Conservation (phyloP, 1,140 invertebrate genomes). For the Cyclina sinensis region DNA sequence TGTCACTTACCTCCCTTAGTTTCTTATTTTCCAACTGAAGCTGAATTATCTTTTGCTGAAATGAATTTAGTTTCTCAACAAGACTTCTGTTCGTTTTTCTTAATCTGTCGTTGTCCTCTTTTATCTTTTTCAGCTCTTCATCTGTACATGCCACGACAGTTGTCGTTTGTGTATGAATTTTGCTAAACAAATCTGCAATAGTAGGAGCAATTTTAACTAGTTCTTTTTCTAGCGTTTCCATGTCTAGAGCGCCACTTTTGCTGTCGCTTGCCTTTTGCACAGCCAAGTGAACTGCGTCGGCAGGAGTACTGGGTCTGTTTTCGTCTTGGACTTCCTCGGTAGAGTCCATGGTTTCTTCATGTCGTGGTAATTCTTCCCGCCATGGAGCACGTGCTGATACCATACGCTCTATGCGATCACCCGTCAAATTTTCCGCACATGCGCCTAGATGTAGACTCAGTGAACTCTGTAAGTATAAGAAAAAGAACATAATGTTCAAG, state of each 20-base stretch:
- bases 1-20: constrained; percentile 70
- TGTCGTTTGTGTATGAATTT: constrained; percentile 63
- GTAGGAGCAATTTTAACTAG: constrained; percentile 63
- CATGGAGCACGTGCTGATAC: constrained; percentile 61
- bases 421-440: constrained; percentile 23
- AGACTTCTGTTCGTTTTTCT: constrained; percentile 76
- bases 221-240: constrained; percentile 59
- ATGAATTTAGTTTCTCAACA: constrained; percentile 76
- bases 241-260: constrained; percentile 50
- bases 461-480: constrained; percentile 27
- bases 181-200: constrained; percentile 63
- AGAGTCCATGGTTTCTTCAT: constrained; percentile 39
- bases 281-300: constrained; percentile 55
- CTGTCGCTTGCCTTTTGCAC: constrained; percentile 59
- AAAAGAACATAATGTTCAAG: background rate
- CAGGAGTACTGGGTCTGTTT: constrained; percentile 51
- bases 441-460: constrained; percentile 39
- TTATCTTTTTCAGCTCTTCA: constrained; percentile 72
- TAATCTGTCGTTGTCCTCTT: constrained; percentile 74
- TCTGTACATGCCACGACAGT: constrained; percentile 40
- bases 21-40: constrained; percentile 77
- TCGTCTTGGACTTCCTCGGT: background rate
- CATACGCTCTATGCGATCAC: constrained; percentile 39
- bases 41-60: constrained; percentile 77
- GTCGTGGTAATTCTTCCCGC: constrained; percentile 36